phyloP scores from a whole-genome alignment of 2,797 vertebrate species.

The Mycteria americana region DNA sequence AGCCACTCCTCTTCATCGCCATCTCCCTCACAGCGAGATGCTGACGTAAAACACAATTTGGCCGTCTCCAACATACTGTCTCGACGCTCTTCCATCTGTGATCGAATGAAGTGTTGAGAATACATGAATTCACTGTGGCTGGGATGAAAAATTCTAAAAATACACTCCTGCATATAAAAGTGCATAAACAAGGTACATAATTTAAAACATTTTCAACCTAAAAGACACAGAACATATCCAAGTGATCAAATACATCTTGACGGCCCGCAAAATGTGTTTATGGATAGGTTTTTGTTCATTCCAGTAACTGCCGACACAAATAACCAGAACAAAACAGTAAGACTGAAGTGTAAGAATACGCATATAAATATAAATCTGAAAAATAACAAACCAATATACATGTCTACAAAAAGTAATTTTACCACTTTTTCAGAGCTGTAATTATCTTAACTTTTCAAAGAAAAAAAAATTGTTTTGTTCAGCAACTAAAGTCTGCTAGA shows the following conservation, averaged over 20 bases:
- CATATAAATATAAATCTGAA: not conserved
- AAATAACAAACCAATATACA: not conserved
- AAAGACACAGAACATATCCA: not conserved
- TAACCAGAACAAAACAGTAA: not conserved
- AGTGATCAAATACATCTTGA: not conserved
- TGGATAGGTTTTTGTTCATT: not conserved
- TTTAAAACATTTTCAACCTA: not conserved
- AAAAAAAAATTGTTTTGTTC: not conserved
- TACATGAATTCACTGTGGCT: not conserved
- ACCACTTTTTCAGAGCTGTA: not conserved
- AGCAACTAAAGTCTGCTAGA: not conserved
- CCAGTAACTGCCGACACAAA: not conserved
- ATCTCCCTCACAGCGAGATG: constrained; percentile 89
- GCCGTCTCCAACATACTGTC: constrained; percentile 93
- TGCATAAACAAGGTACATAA: not conserved
- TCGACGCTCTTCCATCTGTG: constrained; percentile 90
- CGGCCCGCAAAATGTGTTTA: not conserved
- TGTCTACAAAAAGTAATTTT: not conserved
- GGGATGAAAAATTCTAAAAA: not conserved
- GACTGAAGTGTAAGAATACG: not conserved
- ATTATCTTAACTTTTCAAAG: constrained; percentile 6
- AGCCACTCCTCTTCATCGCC: constrained; percentile 98
- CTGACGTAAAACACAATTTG: constrained; percentile 89
- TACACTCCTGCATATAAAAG: not conserved
- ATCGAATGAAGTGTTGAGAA: not conserved